Percentiles rank a stretch among this genome's conserved stretches.
Conservation (phyloP, 2,113 vertebrate species). For the Willisornis vidua region DNA sequence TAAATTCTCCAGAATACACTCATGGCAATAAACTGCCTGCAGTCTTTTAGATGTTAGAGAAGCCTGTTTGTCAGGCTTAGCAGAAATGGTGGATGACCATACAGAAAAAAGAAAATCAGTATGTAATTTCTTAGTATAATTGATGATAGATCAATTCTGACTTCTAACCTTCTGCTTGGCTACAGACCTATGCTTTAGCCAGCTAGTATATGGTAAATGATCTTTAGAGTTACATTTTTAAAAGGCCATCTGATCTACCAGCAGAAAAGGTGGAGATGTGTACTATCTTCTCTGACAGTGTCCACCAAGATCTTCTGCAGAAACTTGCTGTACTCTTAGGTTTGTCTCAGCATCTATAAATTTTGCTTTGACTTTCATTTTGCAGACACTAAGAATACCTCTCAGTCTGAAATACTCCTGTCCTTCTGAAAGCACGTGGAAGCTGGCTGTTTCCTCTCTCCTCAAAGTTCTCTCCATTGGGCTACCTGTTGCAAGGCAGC, state of each 20-base stretch:
- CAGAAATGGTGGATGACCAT: neutral
- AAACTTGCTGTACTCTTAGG: neutral
- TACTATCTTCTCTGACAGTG: neutral
- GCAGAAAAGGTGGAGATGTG: neutral
- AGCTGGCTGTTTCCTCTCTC: conserved; percentile 92
- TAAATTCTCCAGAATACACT: neutral
- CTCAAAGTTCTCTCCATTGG: conserved; percentile 94
- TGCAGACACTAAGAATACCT: conserved; percentile 87
- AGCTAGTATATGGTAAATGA: neutral
- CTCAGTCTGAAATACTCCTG: conserved; percentile 95
- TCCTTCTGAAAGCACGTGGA: conserved; percentile 98
- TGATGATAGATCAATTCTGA: neutral
- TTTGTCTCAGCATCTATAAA: neutral
- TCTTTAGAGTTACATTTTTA: neutral
- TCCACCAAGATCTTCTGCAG: neutral
- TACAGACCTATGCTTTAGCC: neutral
- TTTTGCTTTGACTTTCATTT: conserved; percentile 21
- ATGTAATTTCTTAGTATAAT: neutral
- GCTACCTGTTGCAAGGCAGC: conserved; percentile 94
- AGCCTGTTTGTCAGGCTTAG: neutral
- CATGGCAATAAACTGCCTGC: neutral
- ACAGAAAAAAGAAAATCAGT: neutral
- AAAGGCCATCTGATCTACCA: neutral
- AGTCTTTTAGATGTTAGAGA: neutral
- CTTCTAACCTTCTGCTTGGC: neutral